Evolutionary conservation across 2,797 vertebrate species (phyloP).

Genomic region (Spea hammondii): DNA sequence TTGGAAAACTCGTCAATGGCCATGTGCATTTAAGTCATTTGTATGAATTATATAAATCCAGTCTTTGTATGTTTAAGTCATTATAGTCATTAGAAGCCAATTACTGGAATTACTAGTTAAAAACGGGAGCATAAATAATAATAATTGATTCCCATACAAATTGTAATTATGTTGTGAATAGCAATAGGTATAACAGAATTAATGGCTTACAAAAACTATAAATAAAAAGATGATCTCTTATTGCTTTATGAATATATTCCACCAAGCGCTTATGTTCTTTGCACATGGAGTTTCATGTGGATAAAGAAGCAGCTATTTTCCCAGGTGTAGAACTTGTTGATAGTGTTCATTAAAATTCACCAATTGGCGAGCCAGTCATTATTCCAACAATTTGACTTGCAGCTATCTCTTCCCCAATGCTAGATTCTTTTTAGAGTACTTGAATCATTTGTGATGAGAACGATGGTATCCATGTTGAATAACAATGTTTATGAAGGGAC

Average conservation of each 20-base stretch:
- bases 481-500: too few species aligned
- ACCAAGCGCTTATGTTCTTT: background rate
- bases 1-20: constrained; percentile 17
- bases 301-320: too few species aligned
- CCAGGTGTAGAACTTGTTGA: too few species aligned
- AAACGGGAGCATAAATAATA: constrained; percentile 27
- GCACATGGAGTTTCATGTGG: too few species aligned
- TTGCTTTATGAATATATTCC: background rate
- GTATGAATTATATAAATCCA: constrained; percentile 35
- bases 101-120: constrained; percentile 29
- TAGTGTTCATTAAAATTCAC: too few species aligned
- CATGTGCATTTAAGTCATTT: constrained; percentile 35
- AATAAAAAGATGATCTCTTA: background rate
- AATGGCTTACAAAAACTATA: background rate
- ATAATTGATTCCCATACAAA: constrained; percentile 35
- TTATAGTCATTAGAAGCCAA: constrained; percentile 37
- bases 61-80: constrained; percentile 35
- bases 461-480: too few species aligned
- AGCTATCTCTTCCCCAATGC: too few species aligned
- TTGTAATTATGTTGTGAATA: constrained; percentile 38
- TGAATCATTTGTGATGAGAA: too few species aligned
- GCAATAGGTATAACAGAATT: constrained; percentile 2
- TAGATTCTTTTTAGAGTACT: too few species aligned
- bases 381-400: too few species aligned
- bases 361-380: too few species aligned